These are phyloP conservation scores for Diaperis boleti DNA, from an alignment of 2,888 invertebrate species.

Conservation along the genomic window DNA sequence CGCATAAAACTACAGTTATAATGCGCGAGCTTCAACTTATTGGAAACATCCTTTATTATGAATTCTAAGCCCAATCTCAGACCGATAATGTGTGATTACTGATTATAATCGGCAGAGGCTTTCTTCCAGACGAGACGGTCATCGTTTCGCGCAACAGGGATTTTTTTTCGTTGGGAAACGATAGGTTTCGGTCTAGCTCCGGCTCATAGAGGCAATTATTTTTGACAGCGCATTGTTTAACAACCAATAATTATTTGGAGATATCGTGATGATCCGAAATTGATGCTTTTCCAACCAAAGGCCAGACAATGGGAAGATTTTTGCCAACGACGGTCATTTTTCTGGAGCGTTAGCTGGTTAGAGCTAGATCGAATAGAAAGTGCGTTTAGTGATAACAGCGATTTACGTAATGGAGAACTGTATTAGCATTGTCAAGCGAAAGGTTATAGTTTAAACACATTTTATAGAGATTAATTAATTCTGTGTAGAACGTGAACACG, in stretches of 20 bases:
- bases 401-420: too few species aligned
- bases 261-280: constrained; percentile 43
- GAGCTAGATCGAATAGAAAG: too few species aligned
- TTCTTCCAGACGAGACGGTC: constrained; percentile 10
- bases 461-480: too few species aligned
- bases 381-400: too few species aligned
- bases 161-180: constrained; percentile 20
- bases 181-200: constrained; percentile 24
- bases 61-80: constrained; percentile 15
- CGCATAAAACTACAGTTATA: constrained; percentile 34
- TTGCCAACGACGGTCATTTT: neutral
- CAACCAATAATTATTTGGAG: constrained; percentile 43
- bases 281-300: constrained; percentile 7
- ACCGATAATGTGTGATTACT: constrained; percentile 18
- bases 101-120: constrained; percentile 4
- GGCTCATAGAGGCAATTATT: constrained; percentile 39
- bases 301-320: neutral
- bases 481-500: too few species aligned
- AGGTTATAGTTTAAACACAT: too few species aligned
- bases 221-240: constrained; percentile 44
- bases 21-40: constrained; percentile 15
- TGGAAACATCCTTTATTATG: constrained; percentile 22
- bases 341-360: too few species aligned
- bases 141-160: constrained; percentile 25
- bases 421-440: too few species aligned